Evolutionary conservation across 2,113 vertebrate genomes (phyloP).

Genomic region (Dicerorhinus sumatrensis): DNA sequence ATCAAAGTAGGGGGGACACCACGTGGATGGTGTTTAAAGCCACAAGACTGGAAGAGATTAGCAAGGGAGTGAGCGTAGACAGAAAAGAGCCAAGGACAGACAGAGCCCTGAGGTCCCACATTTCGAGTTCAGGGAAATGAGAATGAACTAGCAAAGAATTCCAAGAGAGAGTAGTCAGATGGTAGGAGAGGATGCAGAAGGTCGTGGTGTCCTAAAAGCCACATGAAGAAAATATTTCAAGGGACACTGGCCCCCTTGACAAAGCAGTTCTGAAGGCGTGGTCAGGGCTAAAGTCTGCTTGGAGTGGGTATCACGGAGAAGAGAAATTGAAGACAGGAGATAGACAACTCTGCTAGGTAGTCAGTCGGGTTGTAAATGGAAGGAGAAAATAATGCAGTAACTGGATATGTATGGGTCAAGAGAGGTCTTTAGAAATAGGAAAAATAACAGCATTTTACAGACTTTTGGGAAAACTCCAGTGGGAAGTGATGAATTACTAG

Average conservation of each 20-base stretch:
- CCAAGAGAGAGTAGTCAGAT: background rate
- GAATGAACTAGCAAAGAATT: background rate
- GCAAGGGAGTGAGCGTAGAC: no score
- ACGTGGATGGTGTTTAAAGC: accelerated
- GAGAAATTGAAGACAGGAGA: background rate
- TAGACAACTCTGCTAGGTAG: no score
- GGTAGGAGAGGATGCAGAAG: accelerated
- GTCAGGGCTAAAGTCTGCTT: background rate
- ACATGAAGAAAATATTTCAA: background rate
- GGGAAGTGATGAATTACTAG: accelerated
- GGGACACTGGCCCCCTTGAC: no score
- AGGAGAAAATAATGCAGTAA: background rate
- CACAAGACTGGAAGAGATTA: background rate
- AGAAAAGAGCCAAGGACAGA: no score
- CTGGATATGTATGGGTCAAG: background rate
- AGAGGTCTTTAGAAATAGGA: background rate
- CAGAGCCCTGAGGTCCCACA: background rate
- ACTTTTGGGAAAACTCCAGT: background rate
- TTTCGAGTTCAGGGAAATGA: background rate
- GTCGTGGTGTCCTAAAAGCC: no score
- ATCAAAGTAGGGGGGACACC: accelerated
- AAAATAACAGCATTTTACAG: background rate
- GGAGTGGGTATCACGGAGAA: background rate
- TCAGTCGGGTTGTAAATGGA: background rate
- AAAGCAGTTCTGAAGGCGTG: background rate